Percentiles rank a stretch among this genome's conserved stretches.
Conservation (phyloP, 2,797 vertebrate genomes). For the Pseudopleuronectes americanus region DNA sequence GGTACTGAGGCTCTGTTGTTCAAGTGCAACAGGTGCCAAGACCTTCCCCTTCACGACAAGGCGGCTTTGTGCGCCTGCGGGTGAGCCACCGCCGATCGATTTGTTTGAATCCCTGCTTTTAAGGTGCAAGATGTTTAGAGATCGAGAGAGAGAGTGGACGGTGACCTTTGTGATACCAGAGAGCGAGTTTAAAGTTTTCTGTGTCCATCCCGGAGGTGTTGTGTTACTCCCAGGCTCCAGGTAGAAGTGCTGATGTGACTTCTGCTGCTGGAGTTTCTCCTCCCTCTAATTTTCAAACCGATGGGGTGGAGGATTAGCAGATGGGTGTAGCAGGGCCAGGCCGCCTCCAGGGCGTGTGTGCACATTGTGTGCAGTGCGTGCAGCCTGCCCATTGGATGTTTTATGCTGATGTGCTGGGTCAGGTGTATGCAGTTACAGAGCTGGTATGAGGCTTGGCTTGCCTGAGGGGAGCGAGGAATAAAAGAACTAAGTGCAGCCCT, state of each 20-base stretch:
- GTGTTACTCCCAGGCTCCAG: background rate
- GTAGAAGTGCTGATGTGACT: slow-evolving; percentile 11
- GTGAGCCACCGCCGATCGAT: slow-evolving; percentile 31
- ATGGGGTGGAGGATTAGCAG: background rate
- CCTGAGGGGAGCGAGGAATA: slow-evolving; percentile 46
- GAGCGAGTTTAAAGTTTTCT: background rate
- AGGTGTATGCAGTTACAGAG: slow-evolving; percentile 63
- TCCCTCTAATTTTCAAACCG: background rate
- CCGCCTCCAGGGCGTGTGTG: slow-evolving; percentile 42
- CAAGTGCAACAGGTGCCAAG: slow-evolving; percentile 69
- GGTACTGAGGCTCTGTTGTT: slow-evolving; percentile 74
- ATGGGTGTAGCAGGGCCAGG: slow-evolving; percentile 27
- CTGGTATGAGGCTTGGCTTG: slow-evolving; percentile 48
- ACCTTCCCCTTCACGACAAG: slow-evolving; percentile 20
- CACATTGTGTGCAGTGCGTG: slow-evolving; percentile 23
- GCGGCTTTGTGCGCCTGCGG: slow-evolving; percentile 25
- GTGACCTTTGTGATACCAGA: background rate
- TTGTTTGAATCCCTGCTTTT: slow-evolving; percentile 1
- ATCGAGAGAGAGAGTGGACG: background rate
- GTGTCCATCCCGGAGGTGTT: too few species aligned
- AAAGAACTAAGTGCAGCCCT: slow-evolving; percentile 52
- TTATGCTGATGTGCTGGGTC: slow-evolving; percentile 52
- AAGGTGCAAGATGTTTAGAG: slow-evolving; percentile 2
- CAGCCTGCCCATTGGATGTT: slow-evolving; percentile 31
- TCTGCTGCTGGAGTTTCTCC: slow-evolving; percentile 15